Percentiles rank a stretch among this genome's conserved stretches.
These are phyloP conservation scores for Phoxinus phoxinus DNA, from an alignment of 2,113 vertebrate genomes.

Conservation along the genomic window DNA sequence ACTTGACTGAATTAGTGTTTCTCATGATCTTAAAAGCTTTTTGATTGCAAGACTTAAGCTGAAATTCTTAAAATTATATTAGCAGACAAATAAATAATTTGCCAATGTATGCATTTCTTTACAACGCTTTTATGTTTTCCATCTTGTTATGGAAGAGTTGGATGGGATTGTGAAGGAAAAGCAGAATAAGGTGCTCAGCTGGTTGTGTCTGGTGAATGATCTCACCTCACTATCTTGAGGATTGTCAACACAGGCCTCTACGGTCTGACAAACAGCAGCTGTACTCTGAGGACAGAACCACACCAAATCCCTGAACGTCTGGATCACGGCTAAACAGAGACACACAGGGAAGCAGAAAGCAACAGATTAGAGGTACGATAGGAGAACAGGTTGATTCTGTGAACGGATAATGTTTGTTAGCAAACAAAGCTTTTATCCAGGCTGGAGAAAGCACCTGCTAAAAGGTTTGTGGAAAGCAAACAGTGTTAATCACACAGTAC, in stretches of 20 bases:
- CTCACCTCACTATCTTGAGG: slow-evolving; percentile 90
- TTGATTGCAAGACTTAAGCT: no score
- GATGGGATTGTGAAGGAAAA: not conserved
- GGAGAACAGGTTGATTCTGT: not conserved
- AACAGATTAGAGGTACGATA: not conserved
- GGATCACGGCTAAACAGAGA: slow-evolving; percentile 83
- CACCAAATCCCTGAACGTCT: slow-evolving; percentile 90
- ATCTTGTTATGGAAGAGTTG: not conserved
- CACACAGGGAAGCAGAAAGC: not conserved
- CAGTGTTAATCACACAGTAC: not conserved
- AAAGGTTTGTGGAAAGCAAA: not conserved
- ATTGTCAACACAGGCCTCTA: slow-evolving; percentile 86
- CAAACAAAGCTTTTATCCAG: slow-evolving; percentile 8
- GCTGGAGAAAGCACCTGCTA: not conserved
- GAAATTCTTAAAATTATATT: no score
- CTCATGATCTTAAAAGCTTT: no score
- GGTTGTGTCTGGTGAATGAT: not conserved
- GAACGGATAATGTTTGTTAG: not conserved
- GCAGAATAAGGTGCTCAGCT: not conserved
- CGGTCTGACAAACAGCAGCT: slow-evolving; percentile 80
- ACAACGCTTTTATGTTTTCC: no score
- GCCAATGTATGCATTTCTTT: no score
- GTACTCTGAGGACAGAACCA: slow-evolving; percentile 93
- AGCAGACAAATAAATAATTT: no score
- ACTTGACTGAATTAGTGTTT: no score